Evolutionary conservation across 2,797 vertebrate genomes (phyloP).

Genomic region (Macroramphosus scolopax): DNA sequence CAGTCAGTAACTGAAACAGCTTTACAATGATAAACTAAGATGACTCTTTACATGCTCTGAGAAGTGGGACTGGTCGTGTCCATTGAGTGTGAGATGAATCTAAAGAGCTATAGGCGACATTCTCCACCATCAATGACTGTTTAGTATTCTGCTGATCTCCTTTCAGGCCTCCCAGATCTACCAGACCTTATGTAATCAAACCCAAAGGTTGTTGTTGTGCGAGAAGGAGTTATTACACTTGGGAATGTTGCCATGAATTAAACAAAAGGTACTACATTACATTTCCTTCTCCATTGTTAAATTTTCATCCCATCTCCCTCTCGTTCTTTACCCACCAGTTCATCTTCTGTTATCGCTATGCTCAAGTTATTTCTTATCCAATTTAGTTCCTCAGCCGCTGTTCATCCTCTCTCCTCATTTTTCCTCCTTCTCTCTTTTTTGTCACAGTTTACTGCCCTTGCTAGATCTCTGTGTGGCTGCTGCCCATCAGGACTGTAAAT

Average conservation of each 20-base stretch:
- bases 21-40: no score
- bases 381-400: not conserved
- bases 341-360: not conserved
- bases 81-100: slow-evolving; percentile 2
- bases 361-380: not conserved
- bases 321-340: not conserved
- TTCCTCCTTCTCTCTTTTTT: not conserved
- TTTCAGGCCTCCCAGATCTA: slow-evolving; percentile 6
- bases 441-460: not conserved
- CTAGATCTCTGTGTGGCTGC: not conserved
- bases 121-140: slow-evolving; percentile 7
- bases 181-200: slow-evolving; percentile 32
- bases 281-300: no score
- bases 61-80: no score
- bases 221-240: slow-evolving; percentile 18
- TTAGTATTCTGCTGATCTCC: slow-evolving; percentile 41
- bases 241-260: slow-evolving; percentile 35
- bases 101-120: not conserved
- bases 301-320: slow-evolving; percentile 1
- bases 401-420: not conserved
- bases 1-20: no score
- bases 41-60: no score
- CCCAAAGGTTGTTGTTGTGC: slow-evolving; percentile 7
- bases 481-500: slow-evolving; percentile 17
- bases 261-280: slow-evolving; percentile 20